Base-by-base conservation (phyloP, 2,888 invertebrate genomes). In the Zootermopsis nevadensis region DNA sequence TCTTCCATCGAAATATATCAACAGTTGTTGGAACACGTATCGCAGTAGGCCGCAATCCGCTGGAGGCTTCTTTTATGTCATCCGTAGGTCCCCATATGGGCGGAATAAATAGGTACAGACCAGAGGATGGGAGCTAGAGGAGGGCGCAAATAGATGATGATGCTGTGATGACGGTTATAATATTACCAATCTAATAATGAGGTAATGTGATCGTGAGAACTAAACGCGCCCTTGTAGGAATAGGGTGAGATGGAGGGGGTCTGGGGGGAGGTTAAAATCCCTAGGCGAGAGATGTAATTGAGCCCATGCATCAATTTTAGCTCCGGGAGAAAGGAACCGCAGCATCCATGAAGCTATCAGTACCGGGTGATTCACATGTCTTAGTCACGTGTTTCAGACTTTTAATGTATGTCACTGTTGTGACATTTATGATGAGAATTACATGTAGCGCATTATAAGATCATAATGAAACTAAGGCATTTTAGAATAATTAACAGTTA, bases 111-210 rank as follows among this genome's bases (percentile, higher is more conserved):
- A 72, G 72, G 72, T n/a, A 55, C 4, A 42, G 15, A 42, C 38
- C 38, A 42, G 38, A 42, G 38, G 19, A 30, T 22, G 77, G 53
- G n/a, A 15, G n/a, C 15, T 27, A 22, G 42, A 27, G n/a, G 35
- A 53, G 4, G 30, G 72, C 53, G n/a, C 35, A 81, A 81, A 74
- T 69, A 69, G 77, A 42, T 77, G 81, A 33, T 48, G 77, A 42
- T 67, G 48, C 48, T 48, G 48, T 48, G 60, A 42, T 24, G 30
- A 55, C 31, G 38, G 83, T 80, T 83, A 83, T 83, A 83, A 83
- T 80, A 83, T 83, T 83, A 83, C 83, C 83, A 83, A 79, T 69
- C 83, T 83, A 69, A 80, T 83, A 83, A 83, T 83, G 83, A 83
- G 79, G 77, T 53, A 81, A 81, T 74, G 27, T 55, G 81, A 81